Conservation (phyloP, 2,113 vertebrate species). For the Syngnathoides biaculeatus region DNA sequence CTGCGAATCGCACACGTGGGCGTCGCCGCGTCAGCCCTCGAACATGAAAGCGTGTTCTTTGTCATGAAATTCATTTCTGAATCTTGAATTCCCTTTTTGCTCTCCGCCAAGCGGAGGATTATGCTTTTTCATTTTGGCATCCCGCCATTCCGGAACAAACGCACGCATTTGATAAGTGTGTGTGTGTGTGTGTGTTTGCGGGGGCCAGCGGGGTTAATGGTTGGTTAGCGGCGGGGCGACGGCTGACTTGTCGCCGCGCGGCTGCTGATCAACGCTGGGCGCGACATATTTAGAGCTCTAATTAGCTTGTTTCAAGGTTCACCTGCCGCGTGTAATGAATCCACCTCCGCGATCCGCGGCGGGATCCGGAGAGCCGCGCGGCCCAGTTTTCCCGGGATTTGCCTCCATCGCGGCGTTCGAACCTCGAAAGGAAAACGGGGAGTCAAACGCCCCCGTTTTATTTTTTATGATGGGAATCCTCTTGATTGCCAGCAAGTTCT, state of each 20-base stretch:
- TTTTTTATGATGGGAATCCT: not conserved
- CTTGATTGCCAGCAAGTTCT: not conserved
- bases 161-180: not conserved
- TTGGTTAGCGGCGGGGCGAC: conserved; percentile 49
- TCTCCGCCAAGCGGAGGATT: conserved; percentile 1
- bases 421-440: not conserved
- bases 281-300: conserved; percentile 66
- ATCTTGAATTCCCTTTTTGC: not conserved
- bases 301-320: conserved; percentile 68
- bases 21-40: not conserved
- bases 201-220: conserved; percentile 53
- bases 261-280: conserved; percentile 57
- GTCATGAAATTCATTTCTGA: not conserved
- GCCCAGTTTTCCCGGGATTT: not conserved
- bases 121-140: not conserved
- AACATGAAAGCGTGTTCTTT: conserved; percentile 2
- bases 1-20: not conserved
- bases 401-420: not conserved
- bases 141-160: not conserved
- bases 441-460: not conserved
- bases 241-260: conserved; percentile 49
- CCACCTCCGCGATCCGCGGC: not conserved
- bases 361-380: not conserved
- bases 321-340: conserved; percentile 49
- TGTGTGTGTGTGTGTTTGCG: conserved; percentile 2